Evolutionary conservation across 2,797 vertebrate genomes (phyloP).

Genomic region (Xiphophorus birchmanni): DNA sequence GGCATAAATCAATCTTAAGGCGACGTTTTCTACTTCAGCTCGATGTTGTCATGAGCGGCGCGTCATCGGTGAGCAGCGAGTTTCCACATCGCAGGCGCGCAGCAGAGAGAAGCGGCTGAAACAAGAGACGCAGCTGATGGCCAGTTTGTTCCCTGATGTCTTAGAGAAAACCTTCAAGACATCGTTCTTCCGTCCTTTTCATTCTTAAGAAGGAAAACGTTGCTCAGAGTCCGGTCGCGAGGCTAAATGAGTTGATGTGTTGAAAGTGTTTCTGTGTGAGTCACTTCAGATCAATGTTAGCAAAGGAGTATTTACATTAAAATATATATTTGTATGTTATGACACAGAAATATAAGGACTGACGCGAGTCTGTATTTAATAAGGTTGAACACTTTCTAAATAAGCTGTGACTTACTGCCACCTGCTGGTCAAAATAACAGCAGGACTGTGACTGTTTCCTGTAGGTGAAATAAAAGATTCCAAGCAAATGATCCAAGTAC

Average conservation of each 20-base stretch:
- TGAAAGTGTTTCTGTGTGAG: not conserved
- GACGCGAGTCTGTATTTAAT: not conserved
- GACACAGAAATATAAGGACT: not conserved
- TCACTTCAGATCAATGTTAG: not conserved
- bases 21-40: not conserved
- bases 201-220: not conserved
- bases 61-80: not conserved
- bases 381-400: not conserved
- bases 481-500: not conserved
- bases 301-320: not conserved
- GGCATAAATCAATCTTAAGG: constrained; percentile 2
- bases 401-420: not conserved
- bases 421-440: not conserved
- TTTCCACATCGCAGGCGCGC: constrained; percentile 1
- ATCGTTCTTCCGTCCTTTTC: not conserved
- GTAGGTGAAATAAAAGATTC: not conserved
- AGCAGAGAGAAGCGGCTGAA: not conserved
- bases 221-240: not conserved
- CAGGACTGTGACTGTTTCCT: not conserved
- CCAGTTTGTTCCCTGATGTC: not conserved
- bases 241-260: not conserved
- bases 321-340: too few species aligned
- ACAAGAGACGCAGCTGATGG: not conserved
- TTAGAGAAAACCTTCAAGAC: not conserved
- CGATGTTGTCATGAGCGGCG: not conserved